Evolutionary conservation across 37 sponge, comb jelly and placozoan species (phyloP), one percentile per base, ranked within the genome.

Genomic region (Theonella swinhoei): DNA sequence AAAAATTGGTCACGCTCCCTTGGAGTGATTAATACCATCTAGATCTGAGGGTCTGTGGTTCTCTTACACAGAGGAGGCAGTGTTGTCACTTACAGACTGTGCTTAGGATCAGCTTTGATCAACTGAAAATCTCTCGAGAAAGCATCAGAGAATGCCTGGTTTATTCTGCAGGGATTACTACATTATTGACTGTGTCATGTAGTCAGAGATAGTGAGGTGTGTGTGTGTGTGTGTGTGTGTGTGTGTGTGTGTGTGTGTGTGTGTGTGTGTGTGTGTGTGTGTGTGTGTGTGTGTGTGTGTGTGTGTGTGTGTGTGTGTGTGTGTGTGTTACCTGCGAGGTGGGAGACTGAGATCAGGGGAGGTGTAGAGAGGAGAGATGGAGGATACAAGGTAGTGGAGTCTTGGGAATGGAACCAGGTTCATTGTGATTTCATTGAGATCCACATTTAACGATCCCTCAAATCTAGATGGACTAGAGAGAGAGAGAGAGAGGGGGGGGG

Each of bases 351-450:
- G 73, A 58, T 95, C 98, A 31, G 78, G 73, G 42, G 89, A 85
- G 35, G 85, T 66, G 73, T 92, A 98, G 25, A 98, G 93, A 54
- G 99, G 99, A 22, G 95, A 82, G 63, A 98, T 86, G 74, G 94
- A 70, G 0, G 99, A 92, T 19, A 98, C 87, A 42, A 98, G 85
- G 64, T 98, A 98, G 76, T 98, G 97, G 31, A 96, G 88, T 22
- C 91, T 88, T 43, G 99, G 99, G 77, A 88, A 98, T 4, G 99
- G 99, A 34, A 98, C 99, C 63, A 98, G 85, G 80, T 98, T 98
- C 99, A 98, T 98, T 0, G 97, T 92, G 26, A 98, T 96, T 76
- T 98, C 99, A 85, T 98, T 98, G 67, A 98, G 66, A 42, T 98
- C 99, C 37, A 98, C 99, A 91, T 98, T 98, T 43, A 98, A 89